Evolutionary conservation across 2,797 vertebrate species (phyloP).

Genomic region (Chloroceryle amazona): DNA sequence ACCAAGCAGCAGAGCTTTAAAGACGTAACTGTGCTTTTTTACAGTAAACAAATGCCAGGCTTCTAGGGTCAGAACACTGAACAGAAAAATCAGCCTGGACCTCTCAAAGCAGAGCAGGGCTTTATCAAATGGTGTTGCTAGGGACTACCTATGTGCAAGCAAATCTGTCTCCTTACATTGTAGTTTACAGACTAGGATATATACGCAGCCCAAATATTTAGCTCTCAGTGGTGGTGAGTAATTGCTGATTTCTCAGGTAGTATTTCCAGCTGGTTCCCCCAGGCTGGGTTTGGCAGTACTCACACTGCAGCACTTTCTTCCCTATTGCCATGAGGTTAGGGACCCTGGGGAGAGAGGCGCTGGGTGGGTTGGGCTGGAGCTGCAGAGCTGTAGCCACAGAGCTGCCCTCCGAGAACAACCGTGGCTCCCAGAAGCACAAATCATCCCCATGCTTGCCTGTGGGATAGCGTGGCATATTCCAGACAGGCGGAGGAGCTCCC

Average conservation of each 20-base stretch:
- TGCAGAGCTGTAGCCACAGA: not conserved
- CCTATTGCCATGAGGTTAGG: not conserved
- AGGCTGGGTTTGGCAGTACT: not conserved
- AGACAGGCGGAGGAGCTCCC: not conserved
- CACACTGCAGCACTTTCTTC: not conserved
- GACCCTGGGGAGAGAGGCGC: not conserved
- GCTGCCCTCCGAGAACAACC: not conserved
- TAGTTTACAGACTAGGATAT: not conserved
- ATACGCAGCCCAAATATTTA: not conserved
- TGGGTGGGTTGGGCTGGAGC: not conserved
- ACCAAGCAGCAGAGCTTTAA: conserved; percentile 44
- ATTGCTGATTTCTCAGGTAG: not conserved
- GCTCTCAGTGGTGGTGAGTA: not conserved
- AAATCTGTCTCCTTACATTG: not conserved
- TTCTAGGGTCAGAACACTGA: conserved; percentile 24
- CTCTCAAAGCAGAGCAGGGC: not conserved
- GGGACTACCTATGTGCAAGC: not conserved
- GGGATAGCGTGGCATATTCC: not conserved
- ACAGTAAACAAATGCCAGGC: conserved; percentile 30
- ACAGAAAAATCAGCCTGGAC: not conserved
- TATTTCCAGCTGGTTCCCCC: not conserved
- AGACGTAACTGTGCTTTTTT: not conserved
- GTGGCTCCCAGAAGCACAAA: not conserved
- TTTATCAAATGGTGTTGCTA: conserved; percentile 42
- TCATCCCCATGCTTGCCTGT: not conserved